Base-by-base conservation (phyloP, 2,888 invertebrate genomes). In the Andrena camellia region DNA sequence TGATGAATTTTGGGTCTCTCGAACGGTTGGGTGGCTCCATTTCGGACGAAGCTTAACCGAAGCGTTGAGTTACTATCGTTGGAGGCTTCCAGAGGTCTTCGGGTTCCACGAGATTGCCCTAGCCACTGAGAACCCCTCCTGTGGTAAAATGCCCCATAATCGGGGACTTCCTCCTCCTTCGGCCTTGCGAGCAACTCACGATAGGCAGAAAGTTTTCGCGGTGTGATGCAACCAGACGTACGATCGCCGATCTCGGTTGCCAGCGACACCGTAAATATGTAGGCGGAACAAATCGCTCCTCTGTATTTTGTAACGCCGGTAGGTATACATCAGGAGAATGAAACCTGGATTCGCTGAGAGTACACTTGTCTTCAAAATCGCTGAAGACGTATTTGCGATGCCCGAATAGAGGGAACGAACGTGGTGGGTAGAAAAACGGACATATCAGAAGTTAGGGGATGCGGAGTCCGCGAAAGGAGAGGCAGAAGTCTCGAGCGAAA, bases 241-340 rank as follows among this genome's bases (percentile, higher is more conserved):
- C 60, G 42, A 68, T 76, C 29, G 68, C 52, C 78, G 74, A 81
- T 85, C 78, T 84, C 35, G 70, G 62, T 70, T 29, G 67, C 69
- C 68, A 71, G 71, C 73, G 72, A 57, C 78, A 57, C 57, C 35
- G 31, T 57, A 74, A 79, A 69, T 66, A 50, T 68, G 84, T 81
- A 84, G 80, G 82, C 87, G 89, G 88, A 89, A 90, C 90, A 85
- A 88, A 90, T 90, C 85, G 78, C 73, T 42, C 80, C 48, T 63
- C 74, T 67, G 74, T 77, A 64, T 83, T 83, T 87, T 81, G 77
- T 48, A 84, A 84, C 59, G 57, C 17, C 20, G 31, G 17, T 31
- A 13, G 42, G 26, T 67, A 62, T 31, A n/a, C 69, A 42, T 4
- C 54, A 33, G 48, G 35, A 42, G 35, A 35, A 80, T 29, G 50